Evolutionary conservation across 2,888 invertebrate genomes (phyloP).

Genomic region (Melolontha melolontha): DNA sequence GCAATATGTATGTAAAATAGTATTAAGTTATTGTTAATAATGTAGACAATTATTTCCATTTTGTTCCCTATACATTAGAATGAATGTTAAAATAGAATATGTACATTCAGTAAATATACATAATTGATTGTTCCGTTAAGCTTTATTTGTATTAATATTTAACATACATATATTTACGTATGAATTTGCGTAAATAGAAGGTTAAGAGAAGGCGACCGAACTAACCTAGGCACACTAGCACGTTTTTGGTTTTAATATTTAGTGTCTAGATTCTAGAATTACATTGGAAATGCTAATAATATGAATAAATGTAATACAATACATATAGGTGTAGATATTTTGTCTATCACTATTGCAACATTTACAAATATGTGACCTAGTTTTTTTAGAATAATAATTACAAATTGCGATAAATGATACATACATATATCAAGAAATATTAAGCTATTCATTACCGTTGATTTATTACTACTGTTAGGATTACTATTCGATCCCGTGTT

Average conservation of each 20-base stretch:
- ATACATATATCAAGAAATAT: too few relatives aligned
- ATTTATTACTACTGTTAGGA: too few relatives aligned
- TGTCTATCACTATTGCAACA: too few relatives aligned
- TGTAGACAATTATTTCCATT: too few relatives aligned
- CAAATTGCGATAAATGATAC: too few relatives aligned
- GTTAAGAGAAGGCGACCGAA: conserved; percentile 26
- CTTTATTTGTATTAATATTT: not conserved
- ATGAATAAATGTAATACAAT: conserved; percentile 8
- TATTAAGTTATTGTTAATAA: too few relatives aligned
- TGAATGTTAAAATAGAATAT: not conserved
- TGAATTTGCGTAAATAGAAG: conserved; percentile 25
- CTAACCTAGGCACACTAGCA: conserved; percentile 21
- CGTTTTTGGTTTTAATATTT: conserved; percentile 11
- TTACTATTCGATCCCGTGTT: too few relatives aligned
- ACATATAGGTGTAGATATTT: not conserved
- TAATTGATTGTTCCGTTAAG: not conserved
- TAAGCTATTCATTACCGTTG: too few relatives aligned
- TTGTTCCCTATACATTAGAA: not conserved
- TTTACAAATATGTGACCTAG: too few relatives aligned
- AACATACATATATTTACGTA: not conserved
- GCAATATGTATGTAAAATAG: too few relatives aligned
- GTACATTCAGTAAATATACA: not conserved
- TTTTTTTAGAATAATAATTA: too few relatives aligned
- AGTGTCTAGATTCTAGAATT: not conserved
- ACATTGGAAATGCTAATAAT: conserved; percentile 16